Evolutionary conservation across 2,113 vertebrate genomes (phyloP), one percentile per base, ranked within the genome.

Genomic region (Lophochroa leadbeateri): DNA sequence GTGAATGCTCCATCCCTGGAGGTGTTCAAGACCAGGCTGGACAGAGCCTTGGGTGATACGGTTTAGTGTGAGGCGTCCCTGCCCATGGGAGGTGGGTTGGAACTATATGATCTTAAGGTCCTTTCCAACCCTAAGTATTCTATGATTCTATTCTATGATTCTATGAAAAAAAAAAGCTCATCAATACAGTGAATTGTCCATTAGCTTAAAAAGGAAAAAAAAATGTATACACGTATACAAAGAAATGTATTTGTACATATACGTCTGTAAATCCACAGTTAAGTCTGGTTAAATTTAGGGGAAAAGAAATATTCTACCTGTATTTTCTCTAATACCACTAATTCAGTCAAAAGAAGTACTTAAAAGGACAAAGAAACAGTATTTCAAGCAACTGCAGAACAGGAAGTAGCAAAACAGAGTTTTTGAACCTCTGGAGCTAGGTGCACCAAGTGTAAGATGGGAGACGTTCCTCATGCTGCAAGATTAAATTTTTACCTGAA

Each of bases 221-320:
- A 2, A 19, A 50, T 3, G 53, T 14, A 19, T 11, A 35, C 3
- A 4, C 2, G 18, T 2, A 4, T 29, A 69, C 7, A 63, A 35
- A 58, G 7, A 85, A n/a, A 64, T 4, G 49, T 6, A 23, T 19
- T 16, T 13, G 3, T 19, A 17, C 8, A 47, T 7, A 33, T 2
- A 70, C 3, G 17, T 77, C 50, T 5, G 29, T 49, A 41, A 78
- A 90, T 58, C 43, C 6, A 70, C 74, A 96, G 70, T 74, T 90
- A 94, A 81, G 35, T 94, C 64, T 84, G 49, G 49, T 88, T 90
- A 93, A 90, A 39, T 94, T 91, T 77, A 92, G 72, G 76, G 94
- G 72, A 96, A 93, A 94, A 63, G 33, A 86, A 96, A 82, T 49
- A 83, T 80, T 93, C 70, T 93, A 86, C 87, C 72, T 92, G 67